These are phyloP conservation scores for Andricus curvator DNA, from an alignment of 2,888 invertebrate genomes.

Conservation along the genomic window DNA sequence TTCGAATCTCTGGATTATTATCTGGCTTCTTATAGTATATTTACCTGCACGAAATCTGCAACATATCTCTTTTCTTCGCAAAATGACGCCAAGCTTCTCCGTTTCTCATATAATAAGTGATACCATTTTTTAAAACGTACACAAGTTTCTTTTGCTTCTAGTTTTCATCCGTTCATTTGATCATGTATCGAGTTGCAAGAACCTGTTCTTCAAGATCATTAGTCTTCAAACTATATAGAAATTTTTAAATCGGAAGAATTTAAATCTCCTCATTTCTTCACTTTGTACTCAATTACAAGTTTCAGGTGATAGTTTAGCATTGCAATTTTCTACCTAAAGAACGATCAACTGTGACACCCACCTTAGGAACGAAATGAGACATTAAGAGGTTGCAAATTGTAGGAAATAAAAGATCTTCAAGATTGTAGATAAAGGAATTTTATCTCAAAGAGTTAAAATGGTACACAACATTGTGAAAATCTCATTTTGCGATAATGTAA, in stretches of 20 bases:
- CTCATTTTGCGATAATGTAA: not conserved
- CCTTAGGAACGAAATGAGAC: no score
- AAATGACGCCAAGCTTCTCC: slow-evolving; percentile 29
- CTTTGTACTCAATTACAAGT: not conserved
- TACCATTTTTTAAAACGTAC: slow-evolving; percentile 11
- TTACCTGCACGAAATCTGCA: slow-evolving; percentile 39
- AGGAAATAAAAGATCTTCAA: not conserved
- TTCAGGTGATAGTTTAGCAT: no score
- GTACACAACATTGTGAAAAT: not conserved
- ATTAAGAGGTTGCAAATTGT: not conserved
- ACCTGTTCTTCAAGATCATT: slow-evolving; percentile 16
- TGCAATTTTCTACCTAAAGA: not conserved
- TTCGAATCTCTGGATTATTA: slow-evolving; percentile 34
- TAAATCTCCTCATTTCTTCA: not conserved
- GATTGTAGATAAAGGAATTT: not conserved
- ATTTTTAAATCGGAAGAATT: not conserved
- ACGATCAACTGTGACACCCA: no score
- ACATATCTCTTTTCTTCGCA: slow-evolving; percentile 36
- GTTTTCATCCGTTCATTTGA: not conserved
- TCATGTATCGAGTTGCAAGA: slow-evolving; percentile 10
- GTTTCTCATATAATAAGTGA: slow-evolving; percentile 7
- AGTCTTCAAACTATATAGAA: not conserved
- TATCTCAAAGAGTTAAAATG: not conserved
- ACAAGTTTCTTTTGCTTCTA: not conserved
- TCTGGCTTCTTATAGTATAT: slow-evolving; percentile 10